phyloP scores from a whole-genome alignment of 2,888 invertebrate species.

The Heliconius erato region DNA sequence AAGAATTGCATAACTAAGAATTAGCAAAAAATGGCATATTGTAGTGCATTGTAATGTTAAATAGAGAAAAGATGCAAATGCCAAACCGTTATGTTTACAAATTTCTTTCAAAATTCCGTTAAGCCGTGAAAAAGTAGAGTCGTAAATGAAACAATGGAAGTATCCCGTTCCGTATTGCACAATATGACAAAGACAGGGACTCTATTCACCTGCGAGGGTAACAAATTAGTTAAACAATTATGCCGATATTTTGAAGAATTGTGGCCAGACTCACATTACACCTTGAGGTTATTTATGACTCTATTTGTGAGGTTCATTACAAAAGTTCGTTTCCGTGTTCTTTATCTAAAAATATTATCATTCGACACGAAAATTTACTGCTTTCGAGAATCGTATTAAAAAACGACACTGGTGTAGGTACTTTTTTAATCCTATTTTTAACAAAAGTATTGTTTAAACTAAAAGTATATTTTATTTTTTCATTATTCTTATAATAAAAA shows the following conservation, averaged over 20 bases:
- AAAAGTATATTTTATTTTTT: neutral
- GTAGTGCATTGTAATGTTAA: constrained; percentile 72
- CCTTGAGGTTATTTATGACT: constrained; percentile 83
- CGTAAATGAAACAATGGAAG: constrained; percentile 62
- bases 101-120: constrained; percentile 72
- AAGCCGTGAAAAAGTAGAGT: constrained; percentile 67
- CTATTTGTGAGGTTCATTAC: constrained; percentile 77
- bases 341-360: constrained; percentile 78
- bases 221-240: constrained; percentile 77
- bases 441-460: neutral
- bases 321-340: constrained; percentile 84
- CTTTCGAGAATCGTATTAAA: constrained; percentile 52
- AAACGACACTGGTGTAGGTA: constrained; percentile 17
- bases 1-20: constrained; percentile 45
- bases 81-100: constrained; percentile 80
- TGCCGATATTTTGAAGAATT: constrained; percentile 78
- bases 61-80: constrained; percentile 77
- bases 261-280: constrained; percentile 78
- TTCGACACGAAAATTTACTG: constrained; percentile 76
- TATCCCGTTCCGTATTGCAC: constrained; percentile 62
- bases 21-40: constrained; percentile 57
- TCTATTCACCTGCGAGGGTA: constrained; percentile 84
- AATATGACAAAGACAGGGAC: constrained; percentile 67
- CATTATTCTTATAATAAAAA: neutral
- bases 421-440: constrained; percentile 29